A percentile compares a stretch with the other conserved stretches of the same genome.
These are phyloP conservation scores for Drosophila mojavensis DNA, from an alignment of 1,140 invertebrate species.

Conservation along the genomic window DNA sequence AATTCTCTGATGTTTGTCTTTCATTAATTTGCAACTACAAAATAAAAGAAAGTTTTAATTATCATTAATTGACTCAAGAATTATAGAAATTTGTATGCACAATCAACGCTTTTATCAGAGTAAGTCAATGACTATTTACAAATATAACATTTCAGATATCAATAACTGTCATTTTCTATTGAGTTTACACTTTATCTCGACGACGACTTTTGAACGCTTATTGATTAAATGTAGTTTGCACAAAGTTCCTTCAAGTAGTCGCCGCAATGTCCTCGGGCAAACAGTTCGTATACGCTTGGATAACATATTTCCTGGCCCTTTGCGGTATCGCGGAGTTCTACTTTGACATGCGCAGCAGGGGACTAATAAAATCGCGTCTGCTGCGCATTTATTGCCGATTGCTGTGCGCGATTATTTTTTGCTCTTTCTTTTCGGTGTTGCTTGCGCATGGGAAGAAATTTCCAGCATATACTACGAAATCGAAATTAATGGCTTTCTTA, in stretches of 20 bases:
- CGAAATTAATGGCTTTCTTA: neutral
- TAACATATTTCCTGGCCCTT: slow-evolving; percentile 1
- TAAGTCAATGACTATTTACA: too few species aligned
- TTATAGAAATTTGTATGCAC: too few species aligned
- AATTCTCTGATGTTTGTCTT: too few species aligned
- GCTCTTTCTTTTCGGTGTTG: neutral
- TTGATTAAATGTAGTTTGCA: slow-evolving; percentile 3
- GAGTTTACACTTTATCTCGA: too few species aligned
- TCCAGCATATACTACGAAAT: neutral
- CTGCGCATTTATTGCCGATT: slow-evolving; percentile 6
- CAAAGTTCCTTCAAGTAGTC: neutral
- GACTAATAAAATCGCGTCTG: slow-evolving; percentile 7
- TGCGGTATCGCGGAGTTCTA: slow-evolving; percentile 8
- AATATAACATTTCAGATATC: too few species aligned
- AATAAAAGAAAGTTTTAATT: too few species aligned
- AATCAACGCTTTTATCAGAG: too few species aligned
- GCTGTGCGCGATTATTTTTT: neutral
- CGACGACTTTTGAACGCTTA: neutral
- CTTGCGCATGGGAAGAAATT: neutral
- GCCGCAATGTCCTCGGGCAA: slow-evolving; percentile 10
- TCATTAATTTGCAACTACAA: too few species aligned
- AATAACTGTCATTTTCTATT: too few species aligned
- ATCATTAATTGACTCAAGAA: too few species aligned
- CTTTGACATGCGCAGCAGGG: neutral
- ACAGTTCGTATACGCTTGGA: slow-evolving; percentile 2